Base-by-base conservation (phyloP, 2,113 vertebrate genomes). In the Osmerus eperlanus region DNA sequence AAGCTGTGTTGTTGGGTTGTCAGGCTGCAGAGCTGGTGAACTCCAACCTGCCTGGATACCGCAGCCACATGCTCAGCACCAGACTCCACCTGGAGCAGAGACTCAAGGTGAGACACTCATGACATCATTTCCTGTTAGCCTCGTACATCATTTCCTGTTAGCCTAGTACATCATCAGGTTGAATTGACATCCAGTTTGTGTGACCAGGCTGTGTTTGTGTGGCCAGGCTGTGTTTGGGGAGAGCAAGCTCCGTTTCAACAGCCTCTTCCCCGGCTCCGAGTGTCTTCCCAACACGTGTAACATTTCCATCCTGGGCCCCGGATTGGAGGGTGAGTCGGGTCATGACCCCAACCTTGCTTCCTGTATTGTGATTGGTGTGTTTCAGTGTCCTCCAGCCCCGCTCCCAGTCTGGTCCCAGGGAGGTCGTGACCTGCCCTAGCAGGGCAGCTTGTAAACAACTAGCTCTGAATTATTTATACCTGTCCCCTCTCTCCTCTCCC, bases 251-350 rank as follows among this genome's bases (percentile, higher is more conserved):
- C 86, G 36, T 67, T 84, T 98, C 83, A 99, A 97, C 87, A 95
- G 93, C 81, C 91, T 68, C 56, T 95, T 94, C 54, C 85, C 80
- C 0, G 93, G 93, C 19, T 85, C 93, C 0, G 91, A 91, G 36
- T 80, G 88, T 19, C 94, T 99, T 53, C 93, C 96, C 28, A 99
- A 99, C 84, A 99, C 96, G 7, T 96, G 93, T 63, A 99, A 98
- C 36, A 88, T 99, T 70, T 99, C 97, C 74, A 92, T 99, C 83
- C 72, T 83, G 60, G 97, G 95, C 19, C 88, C 92, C n/a, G 81
- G 85, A 29, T 88, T 98, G 72, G 92, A 92, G 93, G 97, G 97
- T 98, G 72, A 84, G 67, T 68, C 16, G 53, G 71, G 55, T 76
- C 73, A 69, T 21, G 41, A 56, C 69, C 28, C 55, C 68, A 21